These are phyloP conservation scores for Euphydryas editha DNA, from an alignment of 2,888 invertebrate genomes.

Conservation along the genomic window DNA sequence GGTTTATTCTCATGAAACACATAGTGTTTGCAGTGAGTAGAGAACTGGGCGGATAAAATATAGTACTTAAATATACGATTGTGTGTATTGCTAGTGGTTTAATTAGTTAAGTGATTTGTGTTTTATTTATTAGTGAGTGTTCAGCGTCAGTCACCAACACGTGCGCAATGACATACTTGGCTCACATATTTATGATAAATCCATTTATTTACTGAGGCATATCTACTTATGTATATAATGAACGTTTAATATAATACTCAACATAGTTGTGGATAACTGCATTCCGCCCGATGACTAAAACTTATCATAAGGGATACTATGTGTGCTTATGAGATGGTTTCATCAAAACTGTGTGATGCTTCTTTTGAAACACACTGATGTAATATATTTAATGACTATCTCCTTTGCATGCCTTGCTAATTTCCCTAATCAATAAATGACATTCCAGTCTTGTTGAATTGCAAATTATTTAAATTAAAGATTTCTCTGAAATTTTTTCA, in stretches of 20 bases:
- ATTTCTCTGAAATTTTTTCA: conserved; percentile 5
- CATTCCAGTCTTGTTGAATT: conserved; percentile 83
- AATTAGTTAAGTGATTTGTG: conserved; percentile 61
- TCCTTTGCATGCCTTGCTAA: conserved; percentile 61
- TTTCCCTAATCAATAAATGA: conserved; percentile 78
- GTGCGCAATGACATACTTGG: conserved; percentile 61
- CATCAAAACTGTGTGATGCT: conserved; percentile 21
- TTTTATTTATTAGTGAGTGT: conserved; percentile 65
- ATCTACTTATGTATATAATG: conserved; percentile 82
- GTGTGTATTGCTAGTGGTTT: conserved; percentile 76
- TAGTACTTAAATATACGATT: conserved; percentile 73
- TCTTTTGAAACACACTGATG: conserved; percentile 10
- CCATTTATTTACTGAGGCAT: conserved; percentile 73
- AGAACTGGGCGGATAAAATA: conserved; percentile 49
- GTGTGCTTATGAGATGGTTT: conserved; percentile 43
- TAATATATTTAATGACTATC: conserved; percentile 45
- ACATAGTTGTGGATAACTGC: conserved; percentile 84
- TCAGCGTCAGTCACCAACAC: conserved; percentile 54
- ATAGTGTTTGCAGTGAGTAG: conserved; percentile 66
- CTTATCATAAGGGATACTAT: conserved; percentile 66
- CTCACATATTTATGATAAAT: conserved; percentile 65
- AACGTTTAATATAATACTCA: conserved; percentile 76
- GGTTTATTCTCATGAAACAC: conserved; percentile 60
- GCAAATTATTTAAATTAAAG: conserved; percentile 51
- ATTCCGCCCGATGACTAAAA: conserved; percentile 84